These are phyloP conservation scores for Chrysolina oricalcia DNA, from an alignment of 2,888 invertebrate genomes.

Conservation along the genomic window DNA sequence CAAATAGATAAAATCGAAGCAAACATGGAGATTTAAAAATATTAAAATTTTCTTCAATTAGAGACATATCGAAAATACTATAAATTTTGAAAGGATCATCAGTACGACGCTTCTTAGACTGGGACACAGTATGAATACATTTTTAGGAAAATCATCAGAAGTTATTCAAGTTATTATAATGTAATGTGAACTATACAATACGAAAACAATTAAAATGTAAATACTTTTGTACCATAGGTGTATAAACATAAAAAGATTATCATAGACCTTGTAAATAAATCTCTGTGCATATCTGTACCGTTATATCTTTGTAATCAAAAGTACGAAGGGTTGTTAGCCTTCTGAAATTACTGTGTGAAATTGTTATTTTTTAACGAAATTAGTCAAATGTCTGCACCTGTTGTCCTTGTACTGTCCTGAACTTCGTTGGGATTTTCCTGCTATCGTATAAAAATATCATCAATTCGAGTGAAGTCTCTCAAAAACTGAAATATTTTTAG, in stretches of 20 bases:
- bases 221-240: constrained; percentile 48
- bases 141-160: too few relatives aligned
- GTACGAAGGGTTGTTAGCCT: constrained; percentile 38
- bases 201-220: constrained; percentile 28
- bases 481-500: neutral
- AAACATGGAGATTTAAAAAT: too few relatives aligned
- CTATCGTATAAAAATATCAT: neutral
- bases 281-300: constrained; percentile 58
- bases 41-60: too few relatives aligned
- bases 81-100: neutral
- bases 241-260: constrained; percentile 37
- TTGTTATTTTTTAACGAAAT: constrained; percentile 49
- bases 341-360: constrained; percentile 34
- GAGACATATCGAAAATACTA: neutral
- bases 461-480: neutral
- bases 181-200: constrained; percentile 22
- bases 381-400: constrained; percentile 54
- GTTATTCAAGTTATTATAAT: constrained; percentile 3
- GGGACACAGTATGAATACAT: neutral
- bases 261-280: constrained; percentile 42
- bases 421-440: neutral
- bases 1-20: too few relatives aligned
- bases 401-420: constrained; percentile 50
- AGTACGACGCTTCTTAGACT: neutral
- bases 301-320: constrained; percentile 50